Evolutionary conservation across 2,797 vertebrate species (phyloP), one percentile per base, ranked within the genome.

Genomic region (Capromys pilorides): DNA sequence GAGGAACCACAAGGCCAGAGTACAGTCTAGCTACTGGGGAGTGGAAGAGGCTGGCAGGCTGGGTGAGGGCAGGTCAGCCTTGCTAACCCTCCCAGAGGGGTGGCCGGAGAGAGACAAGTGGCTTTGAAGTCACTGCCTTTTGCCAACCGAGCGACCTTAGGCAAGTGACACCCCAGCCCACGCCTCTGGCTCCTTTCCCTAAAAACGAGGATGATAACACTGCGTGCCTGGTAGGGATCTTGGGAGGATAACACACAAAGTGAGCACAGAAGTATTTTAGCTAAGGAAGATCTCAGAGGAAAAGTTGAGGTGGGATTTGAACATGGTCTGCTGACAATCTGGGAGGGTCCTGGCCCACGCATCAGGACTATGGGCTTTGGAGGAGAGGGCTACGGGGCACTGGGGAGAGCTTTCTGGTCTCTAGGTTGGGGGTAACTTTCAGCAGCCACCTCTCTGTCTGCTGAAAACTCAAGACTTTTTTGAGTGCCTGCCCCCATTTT

Each of bases 21-120:
- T 28, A n/a, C n/a, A n/a, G 45, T 45, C 18, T 21, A 0, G n/a
- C 16, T 18, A 41, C 11, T 9, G 5, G 26, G 73, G 67, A 49
- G 16, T 1, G 21, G n/a, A 22, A 39, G 10, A 24, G 33, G 19
- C 18, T 6, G 28, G 39, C 1, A 12, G 4, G n/a, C 1, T 31
- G n/a, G 62, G 26, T 0, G 1, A 67, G 18, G 22, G 22, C 12
- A 1, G 71, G 69, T 24, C 59, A 24, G 22, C 22, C 59, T 61
- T 19, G 18, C 22, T 61, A 24, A 24, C 59, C 59, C 4, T 9
- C 59, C 59, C 4, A 28, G 28, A 57, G 24, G 22, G 28, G n/a
- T 11, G 16, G 7, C 18, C 39, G 12, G 0, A 49, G n/a, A 66
- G 33, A n/a, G 6, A 4, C 1, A 0, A 2, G 22, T 18, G 19